Conservation (phyloP, 2,888 invertebrate genomes). For the Perdita meconis region DNA sequence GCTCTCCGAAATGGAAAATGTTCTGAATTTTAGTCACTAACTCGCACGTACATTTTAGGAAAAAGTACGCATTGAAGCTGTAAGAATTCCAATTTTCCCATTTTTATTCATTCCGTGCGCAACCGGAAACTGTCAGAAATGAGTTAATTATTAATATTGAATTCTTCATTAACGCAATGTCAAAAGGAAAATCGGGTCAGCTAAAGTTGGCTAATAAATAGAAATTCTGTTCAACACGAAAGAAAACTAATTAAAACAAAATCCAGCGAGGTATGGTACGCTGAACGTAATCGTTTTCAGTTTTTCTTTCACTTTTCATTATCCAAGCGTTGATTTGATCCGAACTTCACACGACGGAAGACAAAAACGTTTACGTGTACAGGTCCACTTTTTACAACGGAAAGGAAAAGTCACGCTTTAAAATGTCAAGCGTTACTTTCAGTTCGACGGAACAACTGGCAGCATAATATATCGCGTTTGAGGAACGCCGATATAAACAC, state of each 20-base stretch:
- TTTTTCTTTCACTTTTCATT: background rate
- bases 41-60: background rate
- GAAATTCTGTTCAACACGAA: background rate
- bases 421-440: slow-evolving; percentile 33
- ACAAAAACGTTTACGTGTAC: slow-evolving; percentile 15
- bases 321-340: background rate
- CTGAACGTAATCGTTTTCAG: background rate
- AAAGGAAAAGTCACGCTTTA: slow-evolving; percentile 21
- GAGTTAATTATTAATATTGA: background rate
- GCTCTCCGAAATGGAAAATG: background rate
- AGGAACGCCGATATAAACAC: slow-evolving; percentile 57
- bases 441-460: slow-evolving; percentile 13
- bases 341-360: background rate
- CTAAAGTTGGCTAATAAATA: background rate
- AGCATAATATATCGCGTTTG: slow-evolving; percentile 38
- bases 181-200: background rate
- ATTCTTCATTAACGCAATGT: too few relatives aligned
- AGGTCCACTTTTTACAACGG: background rate
- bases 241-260: background rate
- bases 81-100: background rate
- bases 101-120: background rate
- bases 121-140: background rate
- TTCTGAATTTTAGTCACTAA: background rate
- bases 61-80: background rate
- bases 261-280: background rate